Conservation (phyloP, 2,797 vertebrate species). For the Pteropus rufus region DNA sequence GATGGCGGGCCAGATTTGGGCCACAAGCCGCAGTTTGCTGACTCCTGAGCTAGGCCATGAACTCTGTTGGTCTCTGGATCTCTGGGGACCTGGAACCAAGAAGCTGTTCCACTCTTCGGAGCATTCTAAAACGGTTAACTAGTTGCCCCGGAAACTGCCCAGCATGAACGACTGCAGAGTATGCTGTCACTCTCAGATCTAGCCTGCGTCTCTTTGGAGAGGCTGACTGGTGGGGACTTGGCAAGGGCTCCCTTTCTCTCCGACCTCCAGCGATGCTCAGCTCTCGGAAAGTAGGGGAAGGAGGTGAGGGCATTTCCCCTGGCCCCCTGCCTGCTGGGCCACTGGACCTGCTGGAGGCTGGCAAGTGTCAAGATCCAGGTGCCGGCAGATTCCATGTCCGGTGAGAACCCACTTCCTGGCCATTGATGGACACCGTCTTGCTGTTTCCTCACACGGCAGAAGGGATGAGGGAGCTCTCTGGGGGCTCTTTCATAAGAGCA, state of each 20-base stretch:
- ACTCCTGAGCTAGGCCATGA: neutral
- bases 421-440: neutral
- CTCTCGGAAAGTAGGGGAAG: neutral
- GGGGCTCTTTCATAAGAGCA: neutral
- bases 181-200: neutral
- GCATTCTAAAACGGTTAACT: no score
- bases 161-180: neutral
- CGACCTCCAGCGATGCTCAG: fast-evolving
- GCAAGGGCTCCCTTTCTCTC: neutral
- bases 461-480: neutral
- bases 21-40: neutral
- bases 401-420: neutral
- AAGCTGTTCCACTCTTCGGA: neutral
- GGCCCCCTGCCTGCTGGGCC: neutral
- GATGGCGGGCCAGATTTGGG: neutral
- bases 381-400: neutral
- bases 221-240: neutral
- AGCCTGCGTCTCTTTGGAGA: neutral
- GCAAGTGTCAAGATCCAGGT: neutral
- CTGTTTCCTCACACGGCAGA: neutral
- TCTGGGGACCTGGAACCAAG: neutral
- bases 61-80: neutral
- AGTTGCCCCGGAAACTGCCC: neutral
- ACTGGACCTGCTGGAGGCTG: neutral
- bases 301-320: fast-evolving